Base-by-base conservation (phyloP, 2,797 vertebrate species). In the Macropus fuliginosus region DNA sequence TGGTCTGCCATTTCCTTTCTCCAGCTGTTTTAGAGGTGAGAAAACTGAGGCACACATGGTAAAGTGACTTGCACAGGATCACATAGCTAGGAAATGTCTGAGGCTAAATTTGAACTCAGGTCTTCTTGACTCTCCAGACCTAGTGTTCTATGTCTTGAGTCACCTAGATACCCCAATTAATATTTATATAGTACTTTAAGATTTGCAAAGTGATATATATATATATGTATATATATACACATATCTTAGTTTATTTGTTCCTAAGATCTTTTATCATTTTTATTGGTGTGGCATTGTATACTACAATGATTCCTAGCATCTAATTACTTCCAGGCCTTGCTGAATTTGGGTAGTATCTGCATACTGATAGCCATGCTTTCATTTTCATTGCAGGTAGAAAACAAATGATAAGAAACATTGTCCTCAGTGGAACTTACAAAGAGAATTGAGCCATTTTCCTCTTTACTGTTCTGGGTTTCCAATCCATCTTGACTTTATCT, bases 241-340 rank as follows among this genome's bases (percentile, higher is more conserved):
- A 46, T 2, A 46, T 46, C 46, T 46, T 81, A 46, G 16, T 4
- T 87, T 40, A 24, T 87, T 87, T 87, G 9, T 87, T 87, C 74
- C 40, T 46, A 27, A 87, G 40, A 46, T 46, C 40, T 34, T 81
- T 24, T 8, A 94, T 40, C 56, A 10, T 92, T 96, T 94, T 56
- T 31, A 91, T 92, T 96, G 92, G 96, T 92, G 1, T 96, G 14
- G 13, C 62, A 66, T 16, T n/a, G 62, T n/a, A 66, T 1, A 16
- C 62, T 66, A 16, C 14, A n/a, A 66, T 16, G 13, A n/a, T 18
- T 66, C 14, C 62, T 66, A n/a, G 18, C 28, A 93, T 93, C n/a
- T 93, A 90, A 96, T 91, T 16, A 94, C 92, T 93, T 94, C 18
- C 5, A 95, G 94, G 27, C 91, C 46, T 95, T 59, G 87, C 28